Conservation (phyloP, 2,797 vertebrate genomes). For the Chanos chanos region DNA sequence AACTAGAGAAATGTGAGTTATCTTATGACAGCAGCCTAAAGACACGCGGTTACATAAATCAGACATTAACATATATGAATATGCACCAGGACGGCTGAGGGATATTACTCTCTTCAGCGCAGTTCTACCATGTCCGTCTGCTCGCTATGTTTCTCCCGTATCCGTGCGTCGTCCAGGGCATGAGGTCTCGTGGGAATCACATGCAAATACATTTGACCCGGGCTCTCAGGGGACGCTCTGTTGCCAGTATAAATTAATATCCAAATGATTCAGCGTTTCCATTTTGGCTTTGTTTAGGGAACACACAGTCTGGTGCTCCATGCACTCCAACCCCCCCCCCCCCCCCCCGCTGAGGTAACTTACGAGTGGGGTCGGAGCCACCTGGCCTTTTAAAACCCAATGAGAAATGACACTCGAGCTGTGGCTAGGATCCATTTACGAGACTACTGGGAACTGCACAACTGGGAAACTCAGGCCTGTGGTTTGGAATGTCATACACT, state of each 20-base stretch:
- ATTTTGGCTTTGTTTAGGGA: constrained; percentile 34
- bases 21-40: not conserved
- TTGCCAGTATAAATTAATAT: constrained; percentile 47
- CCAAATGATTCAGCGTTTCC: constrained; percentile 31
- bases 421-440: constrained; percentile 56
- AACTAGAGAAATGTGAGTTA: no score
- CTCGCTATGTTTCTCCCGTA: constrained; percentile 21
- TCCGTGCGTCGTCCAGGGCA: constrained; percentile 33
- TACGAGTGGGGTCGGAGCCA: constrained; percentile 21
- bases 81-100: not conserved
- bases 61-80: constrained; percentile 1
- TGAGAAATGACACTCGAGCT: constrained; percentile 53
- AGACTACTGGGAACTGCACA: constrained; percentile 59
- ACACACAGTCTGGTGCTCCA: constrained; percentile 17
- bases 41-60: constrained; percentile 6
- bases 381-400: constrained; percentile 33
- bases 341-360: constrained; percentile 18
- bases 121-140: constrained; percentile 3
- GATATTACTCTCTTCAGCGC: constrained; percentile 24
- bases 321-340: no score
- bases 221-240: constrained; percentile 20
- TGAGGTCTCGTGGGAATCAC: constrained; percentile 27
- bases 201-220: constrained; percentile 47
- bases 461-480: constrained; percentile 52
- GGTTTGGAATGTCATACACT: no score